These are phyloP conservation scores for Drosophila infuscata DNA, from an alignment of 2,888 invertebrate genomes.

Conservation along the genomic window DNA sequence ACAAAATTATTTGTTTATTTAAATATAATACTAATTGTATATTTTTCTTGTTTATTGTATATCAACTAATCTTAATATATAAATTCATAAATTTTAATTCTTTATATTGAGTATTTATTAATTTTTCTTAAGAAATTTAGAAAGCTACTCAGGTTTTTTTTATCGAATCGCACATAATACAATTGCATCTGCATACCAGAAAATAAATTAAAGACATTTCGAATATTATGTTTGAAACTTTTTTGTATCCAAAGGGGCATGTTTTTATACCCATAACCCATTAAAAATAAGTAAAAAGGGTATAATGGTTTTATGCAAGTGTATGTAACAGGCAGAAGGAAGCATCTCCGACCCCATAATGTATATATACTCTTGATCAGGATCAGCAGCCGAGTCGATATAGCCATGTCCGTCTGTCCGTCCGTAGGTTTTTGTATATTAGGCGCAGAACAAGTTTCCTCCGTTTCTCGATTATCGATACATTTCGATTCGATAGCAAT, in stretches of 20 bases:
- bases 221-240: neutral
- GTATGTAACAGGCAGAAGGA: too few species aligned
- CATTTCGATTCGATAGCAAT: too few species aligned
- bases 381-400: too few species aligned
- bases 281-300: too few species aligned
- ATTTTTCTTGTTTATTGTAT: constrained; percentile 52
- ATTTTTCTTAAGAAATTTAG: neutral
- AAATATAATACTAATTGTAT: constrained; percentile 43
- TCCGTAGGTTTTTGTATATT: too few species aligned
- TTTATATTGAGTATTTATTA: constrained; percentile 2
- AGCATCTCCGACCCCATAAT: too few species aligned
- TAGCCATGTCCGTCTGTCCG: too few species aligned
- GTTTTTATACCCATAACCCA: neutral
- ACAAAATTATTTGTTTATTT: constrained; percentile 11
- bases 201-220: neutral
- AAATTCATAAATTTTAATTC: constrained; percentile 30
- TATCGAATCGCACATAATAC: neutral
- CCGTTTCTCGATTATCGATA: too few species aligned
- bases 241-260: neutral
- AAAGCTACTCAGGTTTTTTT: neutral
- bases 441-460: too few species aligned
- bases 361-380: too few species aligned
- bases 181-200: neutral
- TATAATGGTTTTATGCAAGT: too few species aligned
- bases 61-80: constrained; percentile 42